Percentiles rank a stretch among this genome's conserved stretches.
Evolutionary conservation across 2,113 vertebrate genomes (phyloP).

Genomic region (Ceyx margarethae): DNA sequence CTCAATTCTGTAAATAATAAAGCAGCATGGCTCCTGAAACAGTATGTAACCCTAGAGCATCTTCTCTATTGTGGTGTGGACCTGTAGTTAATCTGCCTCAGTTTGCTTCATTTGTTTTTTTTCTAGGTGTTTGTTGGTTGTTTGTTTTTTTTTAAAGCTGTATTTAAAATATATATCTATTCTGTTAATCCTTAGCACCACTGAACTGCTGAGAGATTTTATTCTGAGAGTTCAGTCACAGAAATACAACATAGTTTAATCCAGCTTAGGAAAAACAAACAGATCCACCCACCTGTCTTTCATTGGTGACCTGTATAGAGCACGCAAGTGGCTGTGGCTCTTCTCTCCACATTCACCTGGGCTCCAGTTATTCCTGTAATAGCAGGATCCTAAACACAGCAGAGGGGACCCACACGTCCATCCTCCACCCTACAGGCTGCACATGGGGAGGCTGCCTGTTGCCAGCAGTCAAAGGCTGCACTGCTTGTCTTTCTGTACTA

Average conservation of each 20-base stretch:
- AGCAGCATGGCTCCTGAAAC: neutral
- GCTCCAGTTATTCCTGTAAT: neutral
- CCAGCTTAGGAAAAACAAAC: slow-evolving; percentile 25
- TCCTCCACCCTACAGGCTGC: neutral
- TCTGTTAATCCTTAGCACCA: neutral
- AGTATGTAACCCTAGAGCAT: neutral
- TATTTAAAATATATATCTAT: neutral
- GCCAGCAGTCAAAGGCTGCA: neutral
- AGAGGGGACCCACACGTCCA: neutral
- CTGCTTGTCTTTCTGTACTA: neutral
- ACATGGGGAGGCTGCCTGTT: neutral
- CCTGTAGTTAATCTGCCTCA: neutral
- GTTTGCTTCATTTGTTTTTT: neutral
- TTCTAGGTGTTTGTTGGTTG: no score
- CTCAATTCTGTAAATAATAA: neutral
- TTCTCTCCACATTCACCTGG: neutral
- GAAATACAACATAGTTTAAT: slow-evolving; percentile 7
- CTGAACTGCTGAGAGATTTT: neutral
- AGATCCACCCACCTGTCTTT: slow-evolving; percentile 13
- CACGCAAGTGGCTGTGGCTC: neutral
- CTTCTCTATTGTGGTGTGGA: neutral
- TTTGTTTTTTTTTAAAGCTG: neutral
- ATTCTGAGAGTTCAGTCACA: neutral
- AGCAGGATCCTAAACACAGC: neutral
- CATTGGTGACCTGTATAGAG: neutral